A percentile compares a stretch with the other conserved stretches of the same genome.
phyloP scores from a whole-genome alignment of 2,113 vertebrate species.

The Chamaea fasciata region DNA sequence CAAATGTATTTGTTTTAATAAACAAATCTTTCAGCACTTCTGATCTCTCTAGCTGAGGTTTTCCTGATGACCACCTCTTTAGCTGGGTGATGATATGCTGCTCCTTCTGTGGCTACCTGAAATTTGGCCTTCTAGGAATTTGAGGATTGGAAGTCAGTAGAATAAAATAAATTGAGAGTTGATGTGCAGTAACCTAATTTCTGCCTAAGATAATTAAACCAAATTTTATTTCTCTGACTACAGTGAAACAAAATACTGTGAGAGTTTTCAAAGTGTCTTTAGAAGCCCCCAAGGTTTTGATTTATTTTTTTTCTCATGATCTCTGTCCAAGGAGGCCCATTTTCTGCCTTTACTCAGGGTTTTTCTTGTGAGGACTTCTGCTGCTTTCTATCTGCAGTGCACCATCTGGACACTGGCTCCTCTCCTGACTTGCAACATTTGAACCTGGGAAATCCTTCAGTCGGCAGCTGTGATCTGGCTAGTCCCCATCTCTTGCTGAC shows the following conservation, averaged over 20 bases:
- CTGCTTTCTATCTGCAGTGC: background rate
- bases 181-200: background rate
- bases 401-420: background rate
- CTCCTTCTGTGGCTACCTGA: background rate
- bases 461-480: background rate
- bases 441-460: background rate
- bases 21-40: background rate
- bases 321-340: background rate
- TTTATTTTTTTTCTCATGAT: background rate
- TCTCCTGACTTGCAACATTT: background rate
- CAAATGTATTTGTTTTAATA: background rate
- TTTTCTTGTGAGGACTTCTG: background rate
- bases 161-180: background rate
- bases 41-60: background rate
- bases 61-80: background rate
- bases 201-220: background rate
- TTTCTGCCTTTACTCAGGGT: background rate
- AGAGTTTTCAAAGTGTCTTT: background rate
- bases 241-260: background rate
- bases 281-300: background rate
- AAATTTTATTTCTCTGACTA: background rate
- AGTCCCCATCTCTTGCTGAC: background rate
- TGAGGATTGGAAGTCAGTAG: background rate
- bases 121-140: background rate
- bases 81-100: background rate